Evolutionary conservation across 2,113 vertebrate genomes (phyloP).

Genomic region (Chlamydotis undulata): DNA sequence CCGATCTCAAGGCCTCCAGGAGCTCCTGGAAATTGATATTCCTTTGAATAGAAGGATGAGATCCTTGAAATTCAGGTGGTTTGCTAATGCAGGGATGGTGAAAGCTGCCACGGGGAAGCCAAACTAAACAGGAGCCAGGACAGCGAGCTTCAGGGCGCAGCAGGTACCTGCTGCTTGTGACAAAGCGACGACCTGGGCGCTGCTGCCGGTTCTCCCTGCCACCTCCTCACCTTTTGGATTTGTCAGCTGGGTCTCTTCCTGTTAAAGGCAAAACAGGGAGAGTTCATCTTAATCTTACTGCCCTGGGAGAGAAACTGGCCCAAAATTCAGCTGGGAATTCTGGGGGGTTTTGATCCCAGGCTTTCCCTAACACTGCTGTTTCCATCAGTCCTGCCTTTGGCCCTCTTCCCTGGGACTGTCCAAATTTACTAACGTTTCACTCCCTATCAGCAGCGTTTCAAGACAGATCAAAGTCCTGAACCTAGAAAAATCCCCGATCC

Average conservation of each 20-base stretch:
- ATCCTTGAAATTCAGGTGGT: conserved; percentile 1
- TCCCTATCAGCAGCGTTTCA: background rate
- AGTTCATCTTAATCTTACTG: background rate
- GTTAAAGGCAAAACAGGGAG: background rate
- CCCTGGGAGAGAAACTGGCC: background rate
- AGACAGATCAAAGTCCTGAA: background rate
- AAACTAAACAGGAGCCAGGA: background rate
- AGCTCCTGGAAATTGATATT: background rate
- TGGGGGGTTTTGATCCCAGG: background rate
- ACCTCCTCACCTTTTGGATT: background rate
- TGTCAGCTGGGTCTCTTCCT: background rate
- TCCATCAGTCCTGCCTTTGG: background rate
- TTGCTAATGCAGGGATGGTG: background rate
- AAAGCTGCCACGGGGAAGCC: background rate
- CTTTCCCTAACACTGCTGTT: background rate
- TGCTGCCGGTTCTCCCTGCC: background rate
- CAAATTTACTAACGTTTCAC: background rate
- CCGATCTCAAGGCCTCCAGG: background rate
- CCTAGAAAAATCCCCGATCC: background rate
- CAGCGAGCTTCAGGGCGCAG: background rate
- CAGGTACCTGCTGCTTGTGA: background rate
- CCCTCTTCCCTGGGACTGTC: background rate
- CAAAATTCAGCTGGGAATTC: background rate
- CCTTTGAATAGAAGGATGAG: conserved; percentile 7
- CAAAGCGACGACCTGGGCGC: background rate